Base-by-base conservation (phyloP, 1,140 invertebrate species). In the Harpegnathos saltator region DNA sequence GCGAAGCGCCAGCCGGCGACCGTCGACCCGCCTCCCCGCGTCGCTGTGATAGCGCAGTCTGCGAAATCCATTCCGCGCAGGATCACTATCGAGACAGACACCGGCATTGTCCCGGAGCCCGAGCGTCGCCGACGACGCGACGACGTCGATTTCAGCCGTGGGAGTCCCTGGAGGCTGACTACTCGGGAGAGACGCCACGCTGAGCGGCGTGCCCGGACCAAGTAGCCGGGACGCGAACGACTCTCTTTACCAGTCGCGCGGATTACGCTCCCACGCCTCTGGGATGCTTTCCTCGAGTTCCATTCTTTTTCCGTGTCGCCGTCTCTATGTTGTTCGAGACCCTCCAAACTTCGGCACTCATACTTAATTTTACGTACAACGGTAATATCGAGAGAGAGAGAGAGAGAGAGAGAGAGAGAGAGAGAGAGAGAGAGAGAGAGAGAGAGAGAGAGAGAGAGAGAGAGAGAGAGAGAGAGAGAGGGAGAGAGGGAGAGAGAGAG, bases 81-180 rank as follows among this genome's bases (percentile, higher is more conserved):
- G 17, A 75, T 48, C 48, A 33, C 26, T 75, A 74, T 62, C 48
- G 17, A 54, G 44, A 74, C 59, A 29, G 14, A 63, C 24, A 63
- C 50, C 38, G 38, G n/a, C 63, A 50, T 48, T 24, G 17, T 61
- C 54, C 24, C 63, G n/a, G n/a, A 56, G n/a, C n/a, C 22, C 58
- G 44, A 19, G 17, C 38, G 48, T 62, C 38, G 22, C 22, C 54
- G 4, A 22, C 54, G 54, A 56, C 19, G 19, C 19, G 54, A 19
- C 54, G 22, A 19, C 54, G 38, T 44, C 38, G 38, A 44, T 5
- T 44, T 11, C 38, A 44, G 38, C 38, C 38, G 33, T 1, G 7
- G 38, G 38, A 44, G 9, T 44, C 7, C 38, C 38, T 9, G 0
- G 38, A 9, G 38, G 38, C 9, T 44, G 38, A 44, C 38, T 44